These are phyloP conservation scores for Eilema caniola DNA, from an alignment of 2,888 invertebrate species.

Conservation along the genomic window DNA sequence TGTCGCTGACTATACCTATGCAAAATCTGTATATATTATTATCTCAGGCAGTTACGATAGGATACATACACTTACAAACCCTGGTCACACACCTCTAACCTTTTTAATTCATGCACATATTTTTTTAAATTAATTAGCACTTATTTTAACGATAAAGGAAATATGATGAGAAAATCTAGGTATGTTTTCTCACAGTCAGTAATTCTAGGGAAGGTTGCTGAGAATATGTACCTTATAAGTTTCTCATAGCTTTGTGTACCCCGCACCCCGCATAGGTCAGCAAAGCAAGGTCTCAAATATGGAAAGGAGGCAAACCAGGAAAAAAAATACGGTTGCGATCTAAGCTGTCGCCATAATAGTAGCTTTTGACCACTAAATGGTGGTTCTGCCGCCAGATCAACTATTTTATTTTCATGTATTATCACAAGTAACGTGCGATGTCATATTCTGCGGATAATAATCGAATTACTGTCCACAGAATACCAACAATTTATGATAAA, in stretches of 20 bases:
- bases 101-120: background rate
- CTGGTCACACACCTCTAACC: background rate
- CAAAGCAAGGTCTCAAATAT: background rate
- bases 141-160: background rate
- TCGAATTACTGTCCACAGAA: too few relatives aligned
- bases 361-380: too few relatives aligned
- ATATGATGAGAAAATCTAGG: background rate
- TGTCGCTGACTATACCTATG: too few relatives aligned
- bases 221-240: too few relatives aligned
- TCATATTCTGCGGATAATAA: too few relatives aligned
- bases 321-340: too few relatives aligned
- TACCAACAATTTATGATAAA: too few relatives aligned
- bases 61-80: background rate
- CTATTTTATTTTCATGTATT: too few relatives aligned
- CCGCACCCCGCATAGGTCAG: background rate
- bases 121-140: background rate
- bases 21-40: background rate
- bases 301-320: too few relatives aligned
- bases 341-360: too few relatives aligned
- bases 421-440: too few relatives aligned
- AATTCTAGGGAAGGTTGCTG: background rate
- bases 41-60: background rate
- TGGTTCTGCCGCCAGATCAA: too few relatives aligned
- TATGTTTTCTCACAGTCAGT: background rate
- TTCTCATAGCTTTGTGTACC: background rate